These are phyloP conservation scores for Mormyrops boulengeri DNA, from an alignment of 2,797 vertebrate species.

Conservation along the genomic window DNA sequence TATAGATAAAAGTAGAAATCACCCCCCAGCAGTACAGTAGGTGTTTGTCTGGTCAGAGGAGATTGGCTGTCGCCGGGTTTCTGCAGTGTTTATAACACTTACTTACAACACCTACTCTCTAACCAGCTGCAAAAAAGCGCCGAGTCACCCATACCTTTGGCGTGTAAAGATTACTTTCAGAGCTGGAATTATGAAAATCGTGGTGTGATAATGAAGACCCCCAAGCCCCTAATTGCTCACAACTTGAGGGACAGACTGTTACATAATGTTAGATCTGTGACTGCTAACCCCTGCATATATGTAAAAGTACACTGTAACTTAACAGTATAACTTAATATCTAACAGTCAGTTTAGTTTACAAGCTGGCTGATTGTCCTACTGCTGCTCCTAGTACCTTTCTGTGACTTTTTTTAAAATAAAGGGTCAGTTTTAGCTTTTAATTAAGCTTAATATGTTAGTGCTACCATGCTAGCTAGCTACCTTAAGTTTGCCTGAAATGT, in stretches of 20 bases:
- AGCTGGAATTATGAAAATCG: slow-evolving; percentile 17
- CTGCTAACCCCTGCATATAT: not conserved
- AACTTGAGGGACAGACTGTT: not conserved
- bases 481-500: not conserved
- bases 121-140: slow-evolving; percentile 49
- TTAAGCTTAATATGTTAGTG: not conserved
- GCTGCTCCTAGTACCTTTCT: not conserved
- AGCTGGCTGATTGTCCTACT: not conserved
- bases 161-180: slow-evolving; percentile 44
- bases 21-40: slow-evolving; percentile 35
- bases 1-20: slow-evolving; percentile 34
- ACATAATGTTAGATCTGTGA: not conserved
- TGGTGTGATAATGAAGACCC: not conserved
- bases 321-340: not conserved
- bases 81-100: not conserved
- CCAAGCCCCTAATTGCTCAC: not conserved
- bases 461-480: not conserved
- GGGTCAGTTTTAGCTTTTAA: not conserved
- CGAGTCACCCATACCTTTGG: slow-evolving; percentile 28
- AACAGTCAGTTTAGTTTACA: not conserved
- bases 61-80: not conserved
- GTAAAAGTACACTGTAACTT: not conserved
- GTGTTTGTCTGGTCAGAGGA: slow-evolving; percentile 39
- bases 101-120: not conserved
- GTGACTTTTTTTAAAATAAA: not conserved